Conservation (phyloP, 2,797 vertebrate species). For the Brachymystax lenok region DNA sequence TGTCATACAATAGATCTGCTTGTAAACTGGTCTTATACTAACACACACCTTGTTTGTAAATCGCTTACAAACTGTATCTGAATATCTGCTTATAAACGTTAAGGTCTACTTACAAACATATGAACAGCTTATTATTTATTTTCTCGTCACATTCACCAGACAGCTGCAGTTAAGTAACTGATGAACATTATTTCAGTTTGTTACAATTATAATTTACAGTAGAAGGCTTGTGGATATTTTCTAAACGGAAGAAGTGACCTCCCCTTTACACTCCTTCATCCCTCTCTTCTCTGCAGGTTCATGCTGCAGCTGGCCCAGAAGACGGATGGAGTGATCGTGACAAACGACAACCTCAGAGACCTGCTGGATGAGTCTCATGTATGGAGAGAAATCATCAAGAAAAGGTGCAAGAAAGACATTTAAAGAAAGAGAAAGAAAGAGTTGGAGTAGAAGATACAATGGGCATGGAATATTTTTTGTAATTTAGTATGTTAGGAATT, state of each 20-base stretch:
- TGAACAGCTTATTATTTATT: too few relatives aligned
- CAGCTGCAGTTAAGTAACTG: too few relatives aligned
- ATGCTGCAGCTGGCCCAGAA: conserved; percentile 84
- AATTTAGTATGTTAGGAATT: neutral
- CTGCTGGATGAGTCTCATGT: conserved; percentile 80
- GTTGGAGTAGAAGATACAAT: neutral
- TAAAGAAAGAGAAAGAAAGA: neutral
- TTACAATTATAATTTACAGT: too few relatives aligned
- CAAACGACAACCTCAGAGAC: conserved; percentile 90
- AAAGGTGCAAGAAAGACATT: conserved; percentile 69
- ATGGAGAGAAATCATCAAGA: conserved; percentile 87
- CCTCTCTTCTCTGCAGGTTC: conserved; percentile 65
- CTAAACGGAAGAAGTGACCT: neutral
- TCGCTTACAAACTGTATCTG: neutral
- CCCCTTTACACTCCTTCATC: too few relatives aligned
- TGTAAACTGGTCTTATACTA: too few relatives aligned
- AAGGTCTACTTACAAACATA: neutral
- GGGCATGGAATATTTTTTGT: neutral
- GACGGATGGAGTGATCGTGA: conserved; percentile 85
- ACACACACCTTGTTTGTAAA: neutral
- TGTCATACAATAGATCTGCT: too few relatives aligned
- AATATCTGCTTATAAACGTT: neutral
- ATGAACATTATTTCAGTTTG: too few relatives aligned
- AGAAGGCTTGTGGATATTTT: too few relatives aligned
- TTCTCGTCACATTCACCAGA: too few relatives aligned